Evolutionary conservation across 2,113 vertebrate genomes (phyloP).

Genomic region (Ploceus nigricollis): DNA sequence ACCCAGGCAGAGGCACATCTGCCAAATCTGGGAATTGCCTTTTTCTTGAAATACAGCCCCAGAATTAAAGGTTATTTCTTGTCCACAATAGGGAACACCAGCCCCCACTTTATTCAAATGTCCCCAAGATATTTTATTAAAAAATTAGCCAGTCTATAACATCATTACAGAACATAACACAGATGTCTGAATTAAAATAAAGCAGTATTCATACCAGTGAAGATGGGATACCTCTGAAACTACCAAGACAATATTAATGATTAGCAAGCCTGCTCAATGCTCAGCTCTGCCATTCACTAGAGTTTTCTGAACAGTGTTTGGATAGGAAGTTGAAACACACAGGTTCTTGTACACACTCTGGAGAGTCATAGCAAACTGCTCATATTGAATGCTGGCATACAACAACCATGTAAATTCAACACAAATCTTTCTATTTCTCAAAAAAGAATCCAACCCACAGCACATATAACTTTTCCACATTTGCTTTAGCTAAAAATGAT

Average conservation of each 20-base stretch:
- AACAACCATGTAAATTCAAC: not conserved
- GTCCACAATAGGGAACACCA: not conserved
- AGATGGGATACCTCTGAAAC: not conserved
- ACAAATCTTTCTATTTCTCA: not conserved
- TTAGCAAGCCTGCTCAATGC: not conserved
- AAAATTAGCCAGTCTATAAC: not conserved
- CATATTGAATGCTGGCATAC: not conserved
- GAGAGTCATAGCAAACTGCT: not conserved
- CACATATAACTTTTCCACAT: not conserved
- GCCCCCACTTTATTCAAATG: not conserved
- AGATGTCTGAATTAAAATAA: not conserved
- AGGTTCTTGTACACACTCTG: not conserved
- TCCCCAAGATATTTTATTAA: not conserved
- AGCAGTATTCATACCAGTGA: not conserved
- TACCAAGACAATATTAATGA: not conserved
- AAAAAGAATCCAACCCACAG: not conserved
- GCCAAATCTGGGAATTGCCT: not conserved
- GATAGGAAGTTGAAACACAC: not conserved
- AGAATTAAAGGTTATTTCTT: not conserved
- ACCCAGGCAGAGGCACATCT: constrained; percentile 1
- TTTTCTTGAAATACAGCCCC: not conserved
- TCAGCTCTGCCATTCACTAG: not conserved
- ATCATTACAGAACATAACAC: not conserved
- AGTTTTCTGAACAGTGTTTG: not conserved
- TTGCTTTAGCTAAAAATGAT: not conserved